These are phyloP conservation scores for Prosopocoilus inquinatus DNA, from an alignment of 2,888 invertebrate genomes.

Conservation along the genomic window DNA sequence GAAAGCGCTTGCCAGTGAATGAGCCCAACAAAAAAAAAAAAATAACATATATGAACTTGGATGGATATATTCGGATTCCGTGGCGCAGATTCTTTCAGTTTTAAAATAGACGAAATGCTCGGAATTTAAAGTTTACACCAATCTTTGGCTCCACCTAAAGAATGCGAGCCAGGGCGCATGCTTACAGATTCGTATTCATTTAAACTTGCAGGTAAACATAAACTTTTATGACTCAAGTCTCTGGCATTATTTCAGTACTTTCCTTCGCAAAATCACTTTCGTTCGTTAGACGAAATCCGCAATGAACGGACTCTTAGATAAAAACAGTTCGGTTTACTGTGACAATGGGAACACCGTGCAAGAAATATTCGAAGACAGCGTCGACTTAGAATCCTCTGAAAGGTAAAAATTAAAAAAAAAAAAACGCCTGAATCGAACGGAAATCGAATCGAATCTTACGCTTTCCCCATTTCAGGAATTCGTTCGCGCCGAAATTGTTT, in stretches of 20 bases:
- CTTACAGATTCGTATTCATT: constrained; percentile 33
- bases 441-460: not conserved
- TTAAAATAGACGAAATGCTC: constrained; percentile 30
- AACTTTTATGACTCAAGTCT: constrained; percentile 40
- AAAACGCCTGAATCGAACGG: too few species aligned
- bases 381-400: constrained; percentile 30
- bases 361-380: constrained; percentile 38
- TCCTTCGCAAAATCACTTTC: constrained; percentile 25
- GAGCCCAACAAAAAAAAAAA: not conserved
- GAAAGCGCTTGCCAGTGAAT: not conserved
- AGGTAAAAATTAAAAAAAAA: too few species aligned
- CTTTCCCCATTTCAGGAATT: constrained; percentile 9
- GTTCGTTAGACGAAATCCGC: constrained; percentile 13
- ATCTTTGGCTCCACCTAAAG: constrained; percentile 28
- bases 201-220: constrained; percentile 44
- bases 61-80: constrained; percentile 17
- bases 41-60: constrained; percentile 7
- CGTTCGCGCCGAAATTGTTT: constrained; percentile 11
- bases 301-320: not conserved
- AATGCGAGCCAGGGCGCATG: constrained; percentile 33
- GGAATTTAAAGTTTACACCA: constrained; percentile 41
- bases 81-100: constrained; percentile 15
- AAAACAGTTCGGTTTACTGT: constrained; percentile 6
- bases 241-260: constrained; percentile 27
- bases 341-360: constrained; percentile 32